These are phyloP conservation scores for Heliconius hermathena DNA, from an alignment of 1,140 invertebrate genomes.

Conservation along the genomic window DNA sequence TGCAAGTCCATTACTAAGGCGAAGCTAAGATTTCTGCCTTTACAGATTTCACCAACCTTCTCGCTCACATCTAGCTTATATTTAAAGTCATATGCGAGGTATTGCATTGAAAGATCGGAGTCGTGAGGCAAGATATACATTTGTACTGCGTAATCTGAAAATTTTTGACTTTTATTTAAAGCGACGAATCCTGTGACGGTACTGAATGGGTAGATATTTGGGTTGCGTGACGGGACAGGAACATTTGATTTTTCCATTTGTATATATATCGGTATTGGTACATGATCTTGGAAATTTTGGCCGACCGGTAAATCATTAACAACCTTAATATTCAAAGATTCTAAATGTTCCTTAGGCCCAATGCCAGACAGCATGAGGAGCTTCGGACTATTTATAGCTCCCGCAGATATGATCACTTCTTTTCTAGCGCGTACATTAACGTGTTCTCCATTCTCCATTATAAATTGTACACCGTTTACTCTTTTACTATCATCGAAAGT, in stretches of 20 bases:
- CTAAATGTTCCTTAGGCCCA: neutral
- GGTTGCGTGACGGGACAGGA: neutral
- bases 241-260: neutral
- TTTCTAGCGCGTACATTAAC: neutral
- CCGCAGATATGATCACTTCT: neutral
- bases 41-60: neutral
- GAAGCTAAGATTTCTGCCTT: neutral
- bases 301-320: conserved; percentile 4
- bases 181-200: neutral
- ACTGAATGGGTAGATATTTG: neutral
- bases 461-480: neutral
- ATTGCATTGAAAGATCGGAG: neutral
- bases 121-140: conserved; percentile 1
- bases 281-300: neutral
- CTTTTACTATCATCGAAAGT: neutral
- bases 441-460: neutral
- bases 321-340: conserved; percentile 1
- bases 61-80: neutral
- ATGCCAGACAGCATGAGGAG: neutral
- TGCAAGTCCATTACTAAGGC: neutral
- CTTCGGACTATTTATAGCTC: neutral
- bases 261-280: neutral
- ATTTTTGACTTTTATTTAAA: neutral
- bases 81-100: neutral
- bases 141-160: neutral